phyloP scores from a whole-genome alignment of 2,113 vertebrate genomes.

The Melanerpes formicivorus region DNA sequence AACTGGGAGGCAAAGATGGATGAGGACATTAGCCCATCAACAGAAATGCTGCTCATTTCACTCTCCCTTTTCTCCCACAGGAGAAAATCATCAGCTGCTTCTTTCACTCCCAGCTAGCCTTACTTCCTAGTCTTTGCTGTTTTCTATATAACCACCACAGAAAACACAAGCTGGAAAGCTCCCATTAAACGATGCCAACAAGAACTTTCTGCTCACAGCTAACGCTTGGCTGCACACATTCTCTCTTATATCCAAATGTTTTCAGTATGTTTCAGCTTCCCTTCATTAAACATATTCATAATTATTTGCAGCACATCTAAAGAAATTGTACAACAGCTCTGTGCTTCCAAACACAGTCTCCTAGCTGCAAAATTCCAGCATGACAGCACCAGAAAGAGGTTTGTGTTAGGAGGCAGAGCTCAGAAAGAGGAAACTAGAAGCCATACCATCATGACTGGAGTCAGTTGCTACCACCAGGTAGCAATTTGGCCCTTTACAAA shows the following conservation, averaged over 20 bases:
- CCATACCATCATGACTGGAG: background rate
- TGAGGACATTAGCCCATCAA: background rate
- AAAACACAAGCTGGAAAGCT: background rate
- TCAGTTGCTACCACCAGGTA: background rate
- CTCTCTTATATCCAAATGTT: slow-evolving; percentile 29
- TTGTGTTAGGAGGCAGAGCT: background rate
- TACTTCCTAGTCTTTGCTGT: background rate
- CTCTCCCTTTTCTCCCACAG: background rate
- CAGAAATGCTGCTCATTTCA: background rate
- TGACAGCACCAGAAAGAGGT: background rate
- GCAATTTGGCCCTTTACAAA: background rate
- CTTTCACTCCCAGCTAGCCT: background rate
- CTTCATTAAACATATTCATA: slow-evolving; percentile 18
- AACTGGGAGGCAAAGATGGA: background rate
- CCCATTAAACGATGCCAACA: background rate
- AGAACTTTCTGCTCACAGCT: background rate
- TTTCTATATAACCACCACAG: background rate
- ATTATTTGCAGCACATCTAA: slow-evolving; percentile 40
- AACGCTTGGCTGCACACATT: background rate
- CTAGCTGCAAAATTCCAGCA: background rate
- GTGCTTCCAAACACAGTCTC: slow-evolving; percentile 9
- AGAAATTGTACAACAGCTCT: background rate
- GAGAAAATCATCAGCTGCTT: background rate
- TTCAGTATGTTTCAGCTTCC: slow-evolving; percentile 5
- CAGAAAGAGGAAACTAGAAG: background rate